Base-by-base conservation (phyloP, 2,888 invertebrate genomes). In the Stenotaenia linearis region DNA sequence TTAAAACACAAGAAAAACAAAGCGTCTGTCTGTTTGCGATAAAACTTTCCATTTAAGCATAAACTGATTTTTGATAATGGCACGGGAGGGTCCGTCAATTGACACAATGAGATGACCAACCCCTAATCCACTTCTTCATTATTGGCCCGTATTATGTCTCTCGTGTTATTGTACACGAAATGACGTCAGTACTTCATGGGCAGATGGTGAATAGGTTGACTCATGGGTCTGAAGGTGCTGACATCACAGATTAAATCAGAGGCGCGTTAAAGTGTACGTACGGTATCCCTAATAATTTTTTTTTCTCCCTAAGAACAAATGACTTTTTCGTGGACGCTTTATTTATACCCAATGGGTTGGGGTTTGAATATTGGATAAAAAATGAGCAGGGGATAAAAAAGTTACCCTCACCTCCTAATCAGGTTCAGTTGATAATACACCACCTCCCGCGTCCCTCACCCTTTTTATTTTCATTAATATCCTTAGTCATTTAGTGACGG, bases 41-140 rank as follows among this genome's bases (percentile, higher is more conserved):
- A 69, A 69, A 69, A 25, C 25, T 69, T 50, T 7, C 9, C 69
- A 69, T 69, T 23, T 69, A 28, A 23, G 23, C 25, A 9, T 69
- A 12, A 69, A 69, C 69, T 69, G 25, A 28, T 10, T 69, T 69
- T 69, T 69, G 69, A 69, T 69, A 28, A 69, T 6, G 69, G 28
- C 28, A 15, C 10, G 69, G 69, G 69, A 28, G 69, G 69, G 69
- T 69, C 69, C n/a, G 9, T 25, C 23, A 69, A 69, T 69, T 69
- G 69, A 69, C 69, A 69, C 25, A 69, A 69, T 25, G 69, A 69
- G 69, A 25, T 69, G 69, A 69, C 69, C 69, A 69, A 69, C 69
- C 69, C 69, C 69, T 69, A 69, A 69, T 69, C 69, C 69, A 69
- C 69, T 69, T 69, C 69, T 69, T 69, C 69, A 69, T 69, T 69